These are phyloP conservation scores for Hypena proboscidalis DNA, from an alignment of 2,888 invertebrate species.

Conservation along the genomic window DNA sequence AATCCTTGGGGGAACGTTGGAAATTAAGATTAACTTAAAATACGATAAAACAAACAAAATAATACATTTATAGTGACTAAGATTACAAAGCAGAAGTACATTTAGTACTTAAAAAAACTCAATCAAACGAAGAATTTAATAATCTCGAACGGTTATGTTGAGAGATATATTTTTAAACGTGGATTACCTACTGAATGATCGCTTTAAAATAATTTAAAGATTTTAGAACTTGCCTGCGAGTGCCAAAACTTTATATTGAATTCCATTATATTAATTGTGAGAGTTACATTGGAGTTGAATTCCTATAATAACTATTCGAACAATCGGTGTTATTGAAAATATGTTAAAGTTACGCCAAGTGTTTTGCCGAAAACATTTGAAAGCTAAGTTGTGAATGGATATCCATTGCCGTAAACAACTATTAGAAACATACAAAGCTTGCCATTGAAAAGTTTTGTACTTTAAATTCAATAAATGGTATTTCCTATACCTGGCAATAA, in stretches of 20 bases:
- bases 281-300: constrained; percentile 15
- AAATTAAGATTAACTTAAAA: no score
- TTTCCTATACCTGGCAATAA: no score
- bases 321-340: constrained; percentile 6
- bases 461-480: not conserved
- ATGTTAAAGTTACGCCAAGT: constrained; percentile 1
- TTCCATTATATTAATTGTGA: constrained; percentile 12
- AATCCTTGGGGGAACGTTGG: no score
- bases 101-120: no score
- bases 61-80: no score
- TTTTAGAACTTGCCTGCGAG: constrained; percentile 4
- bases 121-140: constrained; percentile 4
- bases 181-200: constrained; percentile 16
- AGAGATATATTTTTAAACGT: constrained; percentile 9
- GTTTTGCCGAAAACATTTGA: constrained; percentile 8
- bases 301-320: not conserved
- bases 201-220: constrained; percentile 14
- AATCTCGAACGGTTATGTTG: constrained; percentile 13
- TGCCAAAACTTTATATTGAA: constrained; percentile 13
- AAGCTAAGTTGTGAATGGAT: not conserved
- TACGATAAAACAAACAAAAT: no score
- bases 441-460: constrained; percentile 12
- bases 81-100: no score
- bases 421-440: constrained; percentile 1
- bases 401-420: constrained; percentile 28